Evolutionary conservation across 2,888 invertebrate species (phyloP), one percentile per base, ranked within the genome.

Genomic region (Mythimna ferrago): DNA sequence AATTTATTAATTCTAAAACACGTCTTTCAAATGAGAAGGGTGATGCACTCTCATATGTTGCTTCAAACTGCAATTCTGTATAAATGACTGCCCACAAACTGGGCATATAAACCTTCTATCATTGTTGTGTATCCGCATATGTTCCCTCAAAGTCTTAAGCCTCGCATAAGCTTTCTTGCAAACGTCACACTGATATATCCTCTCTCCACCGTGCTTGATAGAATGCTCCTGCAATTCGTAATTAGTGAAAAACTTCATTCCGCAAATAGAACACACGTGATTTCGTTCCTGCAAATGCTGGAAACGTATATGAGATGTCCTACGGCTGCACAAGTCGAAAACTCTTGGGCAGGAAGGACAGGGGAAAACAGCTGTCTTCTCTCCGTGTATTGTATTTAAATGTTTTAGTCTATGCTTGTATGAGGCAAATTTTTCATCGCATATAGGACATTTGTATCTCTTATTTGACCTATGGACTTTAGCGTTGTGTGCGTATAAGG

Each of bases 161-260:
- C 96, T 90, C 2, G 95, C 95, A 73, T 96, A 96, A 0, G 94
- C 91, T 80, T 97, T 97, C 76, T 96, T 93, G 76, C 97, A 97
- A 16, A 96, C 93, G 74, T 96, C 95, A 76, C 97, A 97, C 66
- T 96, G 95, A 68, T 95, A 97, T 53, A 96, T 97, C 84, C 96
- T 94, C 53, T 95, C 96, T 0, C 96, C 96, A 0, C 96, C 95
- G 79, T 97, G 97, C 68, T 96, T 97, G 2, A 96, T 93, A 63
- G 96, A 94, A 87, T 97, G 97, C 75, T 96, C 96, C 53, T 96
- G 96, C 41, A 97, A 89, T 77, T 97, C 97, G 68, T 96, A 96
- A 67, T 97, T 97, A 0, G 96, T 95, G 76, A 96, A 96, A 81
- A 97, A 97, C 84, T 96, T 96, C 92, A 96, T 96, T 0, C 95